phyloP scores from a whole-genome alignment of 2,113 vertebrate species.

The Bungarus multicinctus region DNA sequence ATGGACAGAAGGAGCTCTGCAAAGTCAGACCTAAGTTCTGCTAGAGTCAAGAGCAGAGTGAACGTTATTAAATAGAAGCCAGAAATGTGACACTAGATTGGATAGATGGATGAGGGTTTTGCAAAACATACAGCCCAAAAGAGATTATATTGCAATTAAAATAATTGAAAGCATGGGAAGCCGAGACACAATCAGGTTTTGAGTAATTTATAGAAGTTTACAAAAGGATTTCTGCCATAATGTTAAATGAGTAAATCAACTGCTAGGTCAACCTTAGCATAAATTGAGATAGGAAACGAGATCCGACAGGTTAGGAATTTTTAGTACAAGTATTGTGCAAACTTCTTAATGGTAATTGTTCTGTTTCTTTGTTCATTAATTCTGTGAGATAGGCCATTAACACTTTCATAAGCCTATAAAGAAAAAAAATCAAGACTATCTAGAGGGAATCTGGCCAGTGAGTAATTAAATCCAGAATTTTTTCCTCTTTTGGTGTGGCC shows the following conservation, averaged over 20 bases:
- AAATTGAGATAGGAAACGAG: neutral
- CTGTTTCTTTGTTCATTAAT: neutral
- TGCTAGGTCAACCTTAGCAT: neutral
- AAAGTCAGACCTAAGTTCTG: neutral
- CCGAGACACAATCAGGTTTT: neutral
- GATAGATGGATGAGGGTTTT: neutral
- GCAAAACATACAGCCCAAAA: neutral
- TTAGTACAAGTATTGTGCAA: neutral
- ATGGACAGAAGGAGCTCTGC: neutral
- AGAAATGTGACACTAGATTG: conserved; percentile 5
- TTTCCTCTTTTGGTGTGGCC: neutral
- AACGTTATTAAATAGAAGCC: conserved; percentile 12
- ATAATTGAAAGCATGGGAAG: neutral
- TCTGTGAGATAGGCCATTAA: neutral
- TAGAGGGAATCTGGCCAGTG: neutral
- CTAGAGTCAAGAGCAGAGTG: neutral
- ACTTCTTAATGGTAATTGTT: neutral
- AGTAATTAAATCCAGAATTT: neutral
- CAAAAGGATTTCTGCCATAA: neutral
- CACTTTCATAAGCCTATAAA: neutral
- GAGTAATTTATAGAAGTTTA: neutral
- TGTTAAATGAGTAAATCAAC: conserved; percentile 7
- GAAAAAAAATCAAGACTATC: neutral
- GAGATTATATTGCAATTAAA: conserved; percentile 13
- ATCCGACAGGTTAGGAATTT: neutral